A percentile compares a stretch with the other conserved stretches of the same genome.
Conservation (phyloP, 2,113 vertebrate genomes). For the Athene noctua region DNA sequence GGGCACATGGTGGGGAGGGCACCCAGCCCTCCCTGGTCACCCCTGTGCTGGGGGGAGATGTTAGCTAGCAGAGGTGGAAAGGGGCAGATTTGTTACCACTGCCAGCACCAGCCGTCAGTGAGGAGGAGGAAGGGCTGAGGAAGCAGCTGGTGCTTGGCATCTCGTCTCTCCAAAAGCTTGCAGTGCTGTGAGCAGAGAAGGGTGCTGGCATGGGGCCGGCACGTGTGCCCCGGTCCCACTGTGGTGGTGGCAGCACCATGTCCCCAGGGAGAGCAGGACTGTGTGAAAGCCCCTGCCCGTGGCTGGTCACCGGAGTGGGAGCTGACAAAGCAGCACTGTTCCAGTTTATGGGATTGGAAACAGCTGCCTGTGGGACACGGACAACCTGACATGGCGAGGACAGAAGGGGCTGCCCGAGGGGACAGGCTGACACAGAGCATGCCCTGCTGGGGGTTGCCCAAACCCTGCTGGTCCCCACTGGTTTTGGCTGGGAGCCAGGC, state of each 20-base stretch:
- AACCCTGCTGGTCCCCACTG: neutral
- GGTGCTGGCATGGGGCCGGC: accelerated
- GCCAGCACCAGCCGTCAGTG: neutral
- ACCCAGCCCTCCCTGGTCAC: neutral
- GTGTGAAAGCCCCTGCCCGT: neutral
- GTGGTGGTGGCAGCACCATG: neutral
- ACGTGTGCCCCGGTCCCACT: accelerated
- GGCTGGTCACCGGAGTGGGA: neutral
- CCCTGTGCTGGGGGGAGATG: neutral
- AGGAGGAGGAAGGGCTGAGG: neutral
- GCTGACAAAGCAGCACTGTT: neutral
- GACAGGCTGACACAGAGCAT: neutral
- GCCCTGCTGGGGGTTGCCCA: neutral
- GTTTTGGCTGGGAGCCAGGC: accelerated
- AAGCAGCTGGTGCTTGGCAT: neutral
- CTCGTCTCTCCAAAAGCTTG: neutral
- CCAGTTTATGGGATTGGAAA: slow-evolving; percentile 12
- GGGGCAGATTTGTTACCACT: neutral
- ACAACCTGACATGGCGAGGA: neutral
- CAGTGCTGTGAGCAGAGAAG: accelerated
- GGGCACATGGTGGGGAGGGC: accelerated
- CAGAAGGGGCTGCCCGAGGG: neutral
- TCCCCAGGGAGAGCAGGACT: neutral
- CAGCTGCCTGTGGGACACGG: neutral
- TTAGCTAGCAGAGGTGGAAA: neutral